Conservation (phyloP, 1,140 invertebrate genomes). For the Drosophila obscura region DNA sequence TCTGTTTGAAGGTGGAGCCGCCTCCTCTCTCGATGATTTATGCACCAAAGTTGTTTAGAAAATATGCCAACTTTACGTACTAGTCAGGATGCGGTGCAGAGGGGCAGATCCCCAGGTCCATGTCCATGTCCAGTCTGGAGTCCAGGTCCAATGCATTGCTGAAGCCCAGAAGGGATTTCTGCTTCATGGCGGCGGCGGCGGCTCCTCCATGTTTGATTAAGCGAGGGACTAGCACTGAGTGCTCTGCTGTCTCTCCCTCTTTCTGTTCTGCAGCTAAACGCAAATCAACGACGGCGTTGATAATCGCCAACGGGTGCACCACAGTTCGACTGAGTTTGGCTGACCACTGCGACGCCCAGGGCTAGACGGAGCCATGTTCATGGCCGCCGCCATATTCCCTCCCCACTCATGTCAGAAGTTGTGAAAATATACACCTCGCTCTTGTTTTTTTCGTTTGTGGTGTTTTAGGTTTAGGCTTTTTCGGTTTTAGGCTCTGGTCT, state of each 20-base stretch:
- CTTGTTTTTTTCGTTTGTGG: conserved; percentile 13
- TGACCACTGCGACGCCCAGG: conserved; percentile 12
- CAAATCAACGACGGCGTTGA: conserved; percentile 78
- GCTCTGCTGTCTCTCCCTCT: conserved; percentile 8
- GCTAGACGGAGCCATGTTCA: conserved; percentile 1
- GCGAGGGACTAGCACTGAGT: conserved; percentile 50
- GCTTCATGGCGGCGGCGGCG: conserved; percentile 45
- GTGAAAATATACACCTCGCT: conserved; percentile 79
- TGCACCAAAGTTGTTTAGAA: conserved; percentile 78
- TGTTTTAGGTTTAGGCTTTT: neutral
- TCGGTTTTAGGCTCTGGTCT: conserved; percentile 11
- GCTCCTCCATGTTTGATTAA: conserved; percentile 73
- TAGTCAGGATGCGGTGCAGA: too few species aligned
- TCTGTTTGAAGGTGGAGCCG: conserved; percentile 64
- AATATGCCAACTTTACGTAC: conserved; percentile 67
- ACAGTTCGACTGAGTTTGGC: neutral
- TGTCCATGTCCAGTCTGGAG: neutral
- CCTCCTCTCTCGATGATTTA: conserved; percentile 62
- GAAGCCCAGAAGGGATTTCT: conserved; percentile 75
- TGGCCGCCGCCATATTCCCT: conserved; percentile 9
- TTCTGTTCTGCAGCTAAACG: conserved; percentile 52
- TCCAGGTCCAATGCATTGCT: neutral
- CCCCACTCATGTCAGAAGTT: conserved; percentile 72
- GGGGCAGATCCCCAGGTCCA: conserved; percentile 1
- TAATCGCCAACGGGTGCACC: conserved; percentile 66